phyloP scores from a whole-genome alignment of 2,888 invertebrate species.

The Xanthostigma xanthostigma region DNA sequence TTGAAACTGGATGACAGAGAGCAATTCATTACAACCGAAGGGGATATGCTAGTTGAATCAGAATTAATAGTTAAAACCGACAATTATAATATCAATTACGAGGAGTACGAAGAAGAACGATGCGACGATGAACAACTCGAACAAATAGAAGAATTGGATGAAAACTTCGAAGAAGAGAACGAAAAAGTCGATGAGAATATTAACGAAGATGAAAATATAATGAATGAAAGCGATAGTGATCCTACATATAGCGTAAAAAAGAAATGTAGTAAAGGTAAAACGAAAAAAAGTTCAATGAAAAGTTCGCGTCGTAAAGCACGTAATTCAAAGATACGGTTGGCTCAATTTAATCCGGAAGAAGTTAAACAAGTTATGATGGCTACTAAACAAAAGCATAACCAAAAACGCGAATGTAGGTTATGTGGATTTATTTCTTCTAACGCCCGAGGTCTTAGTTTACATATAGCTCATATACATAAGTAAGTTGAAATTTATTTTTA shows the following conservation, averaged over 20 bases:
- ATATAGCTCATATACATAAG: conserved; percentile 22
- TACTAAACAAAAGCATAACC: conserved; percentile 13
- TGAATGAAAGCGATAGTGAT: neutral
- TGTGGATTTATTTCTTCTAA: conserved; percentile 17
- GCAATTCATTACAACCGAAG: conserved; percentile 1
- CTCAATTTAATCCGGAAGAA: conserved; percentile 15
- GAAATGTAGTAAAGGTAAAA: neutral
- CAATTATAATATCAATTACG: too few species aligned
- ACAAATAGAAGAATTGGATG: neutral
- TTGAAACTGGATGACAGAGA: conserved; percentile 10
- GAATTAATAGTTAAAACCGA: neutral
- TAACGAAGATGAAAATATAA: neutral
- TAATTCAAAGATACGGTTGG: conserved; percentile 2
- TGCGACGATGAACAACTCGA: neutral
- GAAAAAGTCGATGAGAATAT: neutral
- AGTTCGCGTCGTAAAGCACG: neutral
- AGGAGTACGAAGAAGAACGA: neutral
- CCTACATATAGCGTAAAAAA: neutral
- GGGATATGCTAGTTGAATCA: conserved; percentile 5
- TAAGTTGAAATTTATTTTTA: conserved; percentile 11
- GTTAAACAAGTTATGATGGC: conserved; percentile 17
- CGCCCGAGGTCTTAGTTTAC: conserved; percentile 18
- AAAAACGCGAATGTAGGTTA: conserved; percentile 16
- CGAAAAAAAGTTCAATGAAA: neutral
- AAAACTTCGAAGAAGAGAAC: neutral